These are phyloP conservation scores for Neogale vison DNA, from an alignment of 2,113 vertebrate species.

Conservation along the genomic window DNA sequence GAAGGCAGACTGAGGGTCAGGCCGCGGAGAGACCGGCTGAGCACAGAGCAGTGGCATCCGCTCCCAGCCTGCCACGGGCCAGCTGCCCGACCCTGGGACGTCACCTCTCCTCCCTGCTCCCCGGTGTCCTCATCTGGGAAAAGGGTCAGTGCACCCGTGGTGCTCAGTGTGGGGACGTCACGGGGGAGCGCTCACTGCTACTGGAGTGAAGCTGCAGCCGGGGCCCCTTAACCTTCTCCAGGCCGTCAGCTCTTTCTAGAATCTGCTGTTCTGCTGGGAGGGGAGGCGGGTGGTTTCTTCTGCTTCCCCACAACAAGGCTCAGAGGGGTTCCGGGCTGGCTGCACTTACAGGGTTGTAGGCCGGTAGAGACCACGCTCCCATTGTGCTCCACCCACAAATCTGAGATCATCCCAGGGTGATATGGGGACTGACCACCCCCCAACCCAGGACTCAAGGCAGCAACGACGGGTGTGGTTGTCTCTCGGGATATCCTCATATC, in stretches of 20 bases:
- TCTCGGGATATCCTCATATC: no score
- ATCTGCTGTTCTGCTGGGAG: accelerated
- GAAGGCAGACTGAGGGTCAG: not conserved
- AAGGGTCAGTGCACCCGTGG: accelerated
- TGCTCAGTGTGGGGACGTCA: accelerated
- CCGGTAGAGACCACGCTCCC: not conserved
- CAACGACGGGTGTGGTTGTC: not conserved
- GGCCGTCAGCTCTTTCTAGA: not conserved
- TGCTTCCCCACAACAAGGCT: not conserved
- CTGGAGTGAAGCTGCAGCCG: accelerated
- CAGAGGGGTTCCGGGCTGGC: not conserved
- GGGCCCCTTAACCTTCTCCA: not conserved
- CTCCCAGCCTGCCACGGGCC: not conserved
- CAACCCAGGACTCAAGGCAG: not conserved
- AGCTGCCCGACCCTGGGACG: accelerated
- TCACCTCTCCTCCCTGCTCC: not conserved
- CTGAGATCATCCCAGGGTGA: not conserved
- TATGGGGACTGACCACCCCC: not conserved
- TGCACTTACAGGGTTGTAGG: not conserved
- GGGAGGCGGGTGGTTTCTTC: no score
- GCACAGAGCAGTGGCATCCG: accelerated
- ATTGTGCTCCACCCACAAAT: not conserved
- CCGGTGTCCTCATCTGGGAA: not conserved
- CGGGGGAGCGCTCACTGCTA: accelerated
- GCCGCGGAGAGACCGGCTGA: accelerated